Evolutionary conservation across 2,888 invertebrate genomes (phyloP).

Genomic region (Lumbricus terrestris): DNA sequence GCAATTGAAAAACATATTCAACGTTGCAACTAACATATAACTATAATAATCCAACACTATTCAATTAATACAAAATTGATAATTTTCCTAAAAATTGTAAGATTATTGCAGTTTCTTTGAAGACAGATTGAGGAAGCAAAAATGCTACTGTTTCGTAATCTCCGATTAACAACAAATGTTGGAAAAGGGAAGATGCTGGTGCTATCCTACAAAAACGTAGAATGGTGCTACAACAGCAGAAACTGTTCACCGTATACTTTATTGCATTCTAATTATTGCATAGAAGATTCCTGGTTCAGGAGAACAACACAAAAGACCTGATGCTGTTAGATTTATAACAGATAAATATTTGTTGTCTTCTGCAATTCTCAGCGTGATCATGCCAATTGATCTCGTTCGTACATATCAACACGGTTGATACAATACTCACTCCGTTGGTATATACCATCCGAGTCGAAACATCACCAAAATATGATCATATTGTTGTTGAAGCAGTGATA

Average conservation of each 20-base stretch:
- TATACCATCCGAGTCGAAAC: background rate
- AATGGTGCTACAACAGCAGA: background rate
- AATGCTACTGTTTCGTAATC: background rate
- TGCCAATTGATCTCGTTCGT: background rate
- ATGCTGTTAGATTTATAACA: background rate
- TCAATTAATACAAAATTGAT: background rate
- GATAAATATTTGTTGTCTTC: background rate
- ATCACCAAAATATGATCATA: background rate
- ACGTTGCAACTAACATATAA: background rate
- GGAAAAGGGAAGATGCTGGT: no score
- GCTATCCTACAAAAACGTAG: background rate
- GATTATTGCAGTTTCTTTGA: background rate
- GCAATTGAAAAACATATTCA: background rate
- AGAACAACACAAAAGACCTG: background rate
- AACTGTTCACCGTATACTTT: background rate
- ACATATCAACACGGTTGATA: background rate
- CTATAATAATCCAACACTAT: background rate
- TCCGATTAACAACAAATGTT: background rate
- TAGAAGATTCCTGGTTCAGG: background rate
- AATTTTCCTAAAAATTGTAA: background rate
- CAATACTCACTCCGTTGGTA: background rate
- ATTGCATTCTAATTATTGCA: background rate
- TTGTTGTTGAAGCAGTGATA: background rate
- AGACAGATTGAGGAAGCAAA: background rate
- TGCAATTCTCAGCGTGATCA: background rate